These are phyloP conservation scores for Tapirus terrestris DNA, from an alignment of 2,113 vertebrate genomes.

Conservation along the genomic window DNA sequence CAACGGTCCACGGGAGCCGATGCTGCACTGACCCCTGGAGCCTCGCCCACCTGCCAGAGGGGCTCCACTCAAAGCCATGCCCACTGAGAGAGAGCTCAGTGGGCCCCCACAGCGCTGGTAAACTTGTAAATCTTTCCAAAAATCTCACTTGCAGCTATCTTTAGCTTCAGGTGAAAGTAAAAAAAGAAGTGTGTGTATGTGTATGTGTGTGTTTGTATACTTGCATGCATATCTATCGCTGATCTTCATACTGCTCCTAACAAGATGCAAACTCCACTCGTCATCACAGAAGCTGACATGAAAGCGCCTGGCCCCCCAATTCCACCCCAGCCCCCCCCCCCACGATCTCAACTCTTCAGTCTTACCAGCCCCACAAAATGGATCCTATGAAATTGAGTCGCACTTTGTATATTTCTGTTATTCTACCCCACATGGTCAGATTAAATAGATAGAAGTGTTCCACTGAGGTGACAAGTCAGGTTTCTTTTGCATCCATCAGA, in stretches of 20 bases:
- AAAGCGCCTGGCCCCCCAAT: not conserved
- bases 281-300: too few species aligned
- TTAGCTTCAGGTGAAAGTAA: not conserved
- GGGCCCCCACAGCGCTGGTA: accelerated
- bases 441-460: not conserved
- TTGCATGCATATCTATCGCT: not conserved
- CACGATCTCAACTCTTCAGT: not conserved
- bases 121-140: not conserved
- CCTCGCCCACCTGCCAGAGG: not conserved
- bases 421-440: not conserved
- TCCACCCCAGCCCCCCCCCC: not conserved
- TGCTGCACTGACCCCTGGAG: not conserved
- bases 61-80: accelerated
- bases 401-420: not conserved
- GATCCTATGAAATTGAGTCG: not conserved
- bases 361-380: not conserved
- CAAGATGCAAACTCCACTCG: not conserved
- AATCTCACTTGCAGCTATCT: not conserved
- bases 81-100: not conserved
- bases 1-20: not conserved
- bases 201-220: too few species aligned
- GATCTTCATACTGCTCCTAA: not conserved
- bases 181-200: not conserved
- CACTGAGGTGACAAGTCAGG: not conserved
- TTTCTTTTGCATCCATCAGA: not conserved